Base-by-base conservation (phyloP, 1,140 invertebrate genomes). In the Macrobrachium rosenbergii region DNA sequence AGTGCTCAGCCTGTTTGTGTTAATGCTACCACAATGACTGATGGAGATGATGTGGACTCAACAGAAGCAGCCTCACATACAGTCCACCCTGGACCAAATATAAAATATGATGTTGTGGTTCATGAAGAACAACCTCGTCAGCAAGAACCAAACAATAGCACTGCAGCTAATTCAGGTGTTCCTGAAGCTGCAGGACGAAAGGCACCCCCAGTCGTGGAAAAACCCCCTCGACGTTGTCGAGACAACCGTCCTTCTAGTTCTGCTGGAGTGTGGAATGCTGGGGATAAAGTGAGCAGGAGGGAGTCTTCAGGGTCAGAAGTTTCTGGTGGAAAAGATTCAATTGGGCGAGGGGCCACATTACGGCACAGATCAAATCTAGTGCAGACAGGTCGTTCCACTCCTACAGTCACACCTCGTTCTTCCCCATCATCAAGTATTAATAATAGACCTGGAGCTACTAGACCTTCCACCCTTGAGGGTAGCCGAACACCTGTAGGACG, bases 31-130 rank as follows among this genome's bases (percentile, higher is more conserved):
- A 83, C 84, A 17, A 87, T 89, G 64, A 80, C 83, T 23, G 83
- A 60, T 12, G 67, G 63, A 21, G 82, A 23, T 5, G 76, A 17
- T 37, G 63, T 19, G 28, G 85, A 84, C 7, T 17, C 11, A 19
- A 77, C 19, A n/a, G 86, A 88, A 19, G 85, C 76, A 58, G 81
- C 89, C 62, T 88, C 86, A 3, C 87, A 85, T 76, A 83, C 79
- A 52, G 89, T 89, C 2, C 89, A 89, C 76, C 82, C 83, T 5
- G 89, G 89, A 2, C 89, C 89, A 6, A 89, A 89, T 75, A 82
- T 89, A 12, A 89, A 89, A n/a, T 89, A 89, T 43, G 86, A 89
- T 73, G 89, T 89, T 2, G 83, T 89, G 67, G 87, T 89, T 5
- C 85, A 89, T 60, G 58, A 86, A 45, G 88, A 89, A 23, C 45